A percentile compares a stretch with the other conserved stretches of the same genome.
Evolutionary conservation across 2,113 vertebrate species (phyloP).

Genomic region (Eclectus roratus): DNA sequence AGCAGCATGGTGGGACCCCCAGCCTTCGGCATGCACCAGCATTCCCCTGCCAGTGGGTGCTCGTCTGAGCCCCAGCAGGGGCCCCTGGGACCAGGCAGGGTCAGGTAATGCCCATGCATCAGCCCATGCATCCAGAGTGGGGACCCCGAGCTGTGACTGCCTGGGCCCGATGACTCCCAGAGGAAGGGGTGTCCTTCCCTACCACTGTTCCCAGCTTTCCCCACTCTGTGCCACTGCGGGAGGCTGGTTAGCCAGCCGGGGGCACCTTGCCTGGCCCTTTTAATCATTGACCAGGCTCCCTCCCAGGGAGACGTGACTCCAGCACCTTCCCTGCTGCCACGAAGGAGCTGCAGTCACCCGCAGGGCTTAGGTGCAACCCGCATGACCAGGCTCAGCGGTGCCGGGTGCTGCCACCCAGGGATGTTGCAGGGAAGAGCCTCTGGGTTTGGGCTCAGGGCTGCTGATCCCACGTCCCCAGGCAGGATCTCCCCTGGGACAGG

Average conservation of each 20-base stretch:
- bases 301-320: background rate
- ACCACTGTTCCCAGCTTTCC: background rate
- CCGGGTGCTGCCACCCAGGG: background rate
- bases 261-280: background rate
- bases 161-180: rapidly evolving
- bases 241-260: rapidly evolving
- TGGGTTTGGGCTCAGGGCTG: background rate
- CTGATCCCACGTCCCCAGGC: background rate
- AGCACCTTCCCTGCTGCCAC: background rate
- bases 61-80: background rate
- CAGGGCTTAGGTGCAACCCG: background rate
- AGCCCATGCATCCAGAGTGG: rapidly evolving
- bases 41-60: background rate
- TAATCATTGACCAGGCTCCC: background rate
- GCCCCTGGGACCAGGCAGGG: background rate
- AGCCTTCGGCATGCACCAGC: rapidly evolving
- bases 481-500: background rate
- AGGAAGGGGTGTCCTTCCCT: background rate
- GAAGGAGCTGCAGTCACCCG: rapidly evolving
- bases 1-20: background rate
- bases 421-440: background rate
- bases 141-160: background rate
- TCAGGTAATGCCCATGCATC: background rate
- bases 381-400: background rate
- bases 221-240: rapidly evolving